These are phyloP conservation scores for Etheostoma perlongum DNA, from an alignment of 2,797 vertebrate genomes.

Conservation along the genomic window DNA sequence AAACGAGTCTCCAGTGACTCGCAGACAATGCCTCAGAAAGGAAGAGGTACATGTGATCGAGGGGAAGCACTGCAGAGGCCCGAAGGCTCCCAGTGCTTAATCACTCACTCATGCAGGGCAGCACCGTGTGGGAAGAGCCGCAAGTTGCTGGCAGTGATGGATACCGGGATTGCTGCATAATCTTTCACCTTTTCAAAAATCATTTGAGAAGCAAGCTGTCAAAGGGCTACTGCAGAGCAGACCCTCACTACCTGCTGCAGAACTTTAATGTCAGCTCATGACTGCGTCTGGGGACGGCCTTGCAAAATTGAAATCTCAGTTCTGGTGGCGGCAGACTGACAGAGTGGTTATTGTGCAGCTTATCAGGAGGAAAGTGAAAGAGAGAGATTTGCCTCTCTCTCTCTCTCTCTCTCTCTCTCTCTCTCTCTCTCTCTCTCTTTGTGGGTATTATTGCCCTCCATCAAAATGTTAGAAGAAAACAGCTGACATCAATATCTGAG, in stretches of 20 bases:
- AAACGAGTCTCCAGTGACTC: slow-evolving; percentile 48
- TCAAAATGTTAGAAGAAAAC: slow-evolving; percentile 49
- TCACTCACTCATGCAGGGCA: slow-evolving; percentile 63
- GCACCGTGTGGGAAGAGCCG: slow-evolving; percentile 33
- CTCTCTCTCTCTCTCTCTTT: background rate
- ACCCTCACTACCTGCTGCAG: slow-evolving; percentile 37
- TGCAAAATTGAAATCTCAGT: slow-evolving; percentile 62
- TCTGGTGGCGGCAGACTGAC: slow-evolving; percentile 43
- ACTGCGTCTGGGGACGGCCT: slow-evolving; percentile 43
- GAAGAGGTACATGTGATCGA: slow-evolving; percentile 51
- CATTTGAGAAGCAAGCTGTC: slow-evolving; percentile 73
- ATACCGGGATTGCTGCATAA: slow-evolving; percentile 49
- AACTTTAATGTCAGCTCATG: slow-evolving; percentile 62
- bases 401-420: background rate
- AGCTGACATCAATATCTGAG: slow-evolving; percentile 54
- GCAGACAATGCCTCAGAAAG: slow-evolving; percentile 16
- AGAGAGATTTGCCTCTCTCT: slow-evolving; percentile 33
- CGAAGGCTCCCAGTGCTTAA: slow-evolving; percentile 43
- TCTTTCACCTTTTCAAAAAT: slow-evolving; percentile 76
- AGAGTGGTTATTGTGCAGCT: slow-evolving; percentile 62
- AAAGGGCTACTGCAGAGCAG: slow-evolving; percentile 53
- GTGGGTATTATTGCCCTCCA: slow-evolving; percentile 32
- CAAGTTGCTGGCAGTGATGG: slow-evolving; percentile 77
- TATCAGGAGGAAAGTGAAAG: slow-evolving; percentile 52
- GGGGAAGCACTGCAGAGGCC: slow-evolving; percentile 22